These are phyloP conservation scores for Conomelus anceps DNA, from an alignment of 2,888 invertebrate genomes.

Conservation along the genomic window DNA sequence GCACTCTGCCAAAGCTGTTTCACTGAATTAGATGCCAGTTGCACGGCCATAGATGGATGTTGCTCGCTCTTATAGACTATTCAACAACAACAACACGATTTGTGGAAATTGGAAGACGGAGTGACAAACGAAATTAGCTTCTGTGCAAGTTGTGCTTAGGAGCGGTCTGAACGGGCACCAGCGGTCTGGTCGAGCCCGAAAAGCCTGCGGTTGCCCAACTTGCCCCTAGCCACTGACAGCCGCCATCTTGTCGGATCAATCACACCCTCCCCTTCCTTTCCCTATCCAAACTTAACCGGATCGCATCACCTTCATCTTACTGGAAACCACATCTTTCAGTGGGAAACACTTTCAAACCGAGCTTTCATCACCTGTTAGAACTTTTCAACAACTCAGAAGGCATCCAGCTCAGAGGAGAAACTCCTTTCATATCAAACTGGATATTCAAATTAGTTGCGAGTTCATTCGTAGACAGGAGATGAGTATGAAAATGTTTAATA, in stretches of 20 bases:
- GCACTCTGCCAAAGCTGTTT: not conserved
- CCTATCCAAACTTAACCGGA: not conserved
- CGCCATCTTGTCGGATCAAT: not conserved
- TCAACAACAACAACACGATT: not conserved
- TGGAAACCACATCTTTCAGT: not conserved
- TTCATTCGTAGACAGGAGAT: not conserved
- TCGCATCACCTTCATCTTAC: not conserved
- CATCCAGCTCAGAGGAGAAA: not conserved
- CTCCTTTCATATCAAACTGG: not conserved
- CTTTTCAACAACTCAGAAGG: not conserved
- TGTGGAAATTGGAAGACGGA: not conserved
- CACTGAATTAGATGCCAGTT: not conserved
- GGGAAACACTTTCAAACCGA: not conserved
- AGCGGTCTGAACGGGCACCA: not conserved
- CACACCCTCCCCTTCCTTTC: not conserved
- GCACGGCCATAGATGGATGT: not conserved
- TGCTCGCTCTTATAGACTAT: not conserved
- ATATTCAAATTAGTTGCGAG: not conserved
- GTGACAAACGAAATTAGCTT: not conserved
- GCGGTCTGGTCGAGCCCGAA: not conserved
- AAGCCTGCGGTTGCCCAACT: not conserved
- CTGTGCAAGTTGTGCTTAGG: not conserved
- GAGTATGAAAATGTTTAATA: too few relatives aligned
- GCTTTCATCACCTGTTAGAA: not conserved
- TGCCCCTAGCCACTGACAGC: not conserved